phyloP scores from a whole-genome alignment of 2,113 vertebrate species.

The Mesembrinibis cayennensis region DNA sequence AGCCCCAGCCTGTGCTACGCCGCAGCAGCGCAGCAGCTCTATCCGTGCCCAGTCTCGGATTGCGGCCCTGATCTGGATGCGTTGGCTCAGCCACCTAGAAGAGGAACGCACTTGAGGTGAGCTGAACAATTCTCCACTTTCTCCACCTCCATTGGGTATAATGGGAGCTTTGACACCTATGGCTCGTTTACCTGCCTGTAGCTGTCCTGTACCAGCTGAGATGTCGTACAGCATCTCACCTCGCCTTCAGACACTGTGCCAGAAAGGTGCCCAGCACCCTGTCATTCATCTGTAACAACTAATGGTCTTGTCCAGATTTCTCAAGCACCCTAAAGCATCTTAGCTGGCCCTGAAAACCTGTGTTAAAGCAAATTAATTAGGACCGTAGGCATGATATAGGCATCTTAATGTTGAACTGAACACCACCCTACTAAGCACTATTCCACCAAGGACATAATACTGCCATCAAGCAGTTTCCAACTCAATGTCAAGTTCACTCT shows the following conservation, averaged over 20 bases:
- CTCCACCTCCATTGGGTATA: neutral
- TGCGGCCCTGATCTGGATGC: neutral
- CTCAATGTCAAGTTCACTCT: neutral
- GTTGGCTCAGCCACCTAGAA: neutral
- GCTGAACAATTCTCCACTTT: neutral
- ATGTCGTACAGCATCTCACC: neutral
- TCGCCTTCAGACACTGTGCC: neutral
- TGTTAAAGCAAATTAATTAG: neutral
- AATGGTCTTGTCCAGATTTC: neutral
- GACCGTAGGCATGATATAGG: neutral
- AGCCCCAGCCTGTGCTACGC: neutral
- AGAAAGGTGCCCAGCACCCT: neutral
- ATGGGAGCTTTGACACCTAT: neutral
- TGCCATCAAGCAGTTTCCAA: neutral
- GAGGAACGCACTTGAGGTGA: neutral
- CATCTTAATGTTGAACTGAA: neutral
- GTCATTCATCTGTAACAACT: fast-evolving
- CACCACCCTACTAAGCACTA: neutral
- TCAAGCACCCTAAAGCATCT: neutral
- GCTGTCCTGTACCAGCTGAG: neutral
- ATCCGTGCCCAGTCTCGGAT: neutral
- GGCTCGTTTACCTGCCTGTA: neutral
- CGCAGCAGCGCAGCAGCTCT: neutral
- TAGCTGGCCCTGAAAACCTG: neutral
- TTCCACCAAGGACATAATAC: neutral